These are phyloP conservation scores for Sardina pilchardus DNA, from an alignment of 2,113 vertebrate genomes.

Conservation along the genomic window DNA sequence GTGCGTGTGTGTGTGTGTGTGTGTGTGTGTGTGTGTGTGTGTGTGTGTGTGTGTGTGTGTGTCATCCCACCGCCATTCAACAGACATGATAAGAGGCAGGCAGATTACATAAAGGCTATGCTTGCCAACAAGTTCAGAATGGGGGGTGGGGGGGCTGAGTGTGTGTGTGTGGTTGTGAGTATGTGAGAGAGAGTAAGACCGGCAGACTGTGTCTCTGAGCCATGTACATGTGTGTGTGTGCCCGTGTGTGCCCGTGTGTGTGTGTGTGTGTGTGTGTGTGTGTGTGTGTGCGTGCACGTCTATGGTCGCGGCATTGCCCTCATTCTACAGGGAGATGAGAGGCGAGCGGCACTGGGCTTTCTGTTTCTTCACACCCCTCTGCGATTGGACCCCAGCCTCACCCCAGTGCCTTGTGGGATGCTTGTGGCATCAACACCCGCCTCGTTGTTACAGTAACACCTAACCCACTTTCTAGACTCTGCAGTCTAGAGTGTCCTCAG, in stretches of 20 bases:
- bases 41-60: not conserved
- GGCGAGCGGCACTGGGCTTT: not conserved
- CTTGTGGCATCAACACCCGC: not conserved
- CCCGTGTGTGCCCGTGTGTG: not conserved
- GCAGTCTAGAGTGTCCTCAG: too few species aligned
- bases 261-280: conserved; percentile 17
- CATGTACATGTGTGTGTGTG: not conserved
- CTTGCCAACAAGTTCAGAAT: too few species aligned
- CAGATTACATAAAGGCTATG: not conserved
- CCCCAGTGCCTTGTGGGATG: not conserved
- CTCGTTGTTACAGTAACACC: not conserved
- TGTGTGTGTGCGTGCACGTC: not conserved
- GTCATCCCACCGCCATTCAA: not conserved
- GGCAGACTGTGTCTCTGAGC: not conserved
- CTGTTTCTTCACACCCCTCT: not conserved
- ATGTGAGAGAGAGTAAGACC: too few species aligned
- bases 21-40: not conserved
- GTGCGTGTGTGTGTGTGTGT: not conserved
- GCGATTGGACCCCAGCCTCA: not conserved
- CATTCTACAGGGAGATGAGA: not conserved
- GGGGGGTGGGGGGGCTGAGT: too few species aligned
- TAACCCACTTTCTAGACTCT: not conserved
- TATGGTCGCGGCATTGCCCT: not conserved
- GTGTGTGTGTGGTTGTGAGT: too few species aligned
- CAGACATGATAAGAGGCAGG: not conserved